These are phyloP conservation scores for Colossoma macropomum DNA, from an alignment of 2,113 vertebrate species.

Conservation along the genomic window DNA sequence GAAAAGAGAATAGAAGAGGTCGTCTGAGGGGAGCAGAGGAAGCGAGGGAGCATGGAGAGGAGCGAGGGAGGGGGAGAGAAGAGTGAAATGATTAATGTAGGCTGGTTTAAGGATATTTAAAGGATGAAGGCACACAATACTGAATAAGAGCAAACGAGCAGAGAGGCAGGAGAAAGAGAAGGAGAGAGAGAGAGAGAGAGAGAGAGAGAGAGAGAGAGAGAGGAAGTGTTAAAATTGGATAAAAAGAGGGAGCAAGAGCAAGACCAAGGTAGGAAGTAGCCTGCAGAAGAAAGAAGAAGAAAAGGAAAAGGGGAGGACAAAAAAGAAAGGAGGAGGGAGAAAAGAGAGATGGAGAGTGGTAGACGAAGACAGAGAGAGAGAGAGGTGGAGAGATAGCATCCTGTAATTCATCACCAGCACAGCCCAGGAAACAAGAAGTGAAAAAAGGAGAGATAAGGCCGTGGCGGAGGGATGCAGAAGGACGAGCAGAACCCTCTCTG, in stretches of 20 bases:
- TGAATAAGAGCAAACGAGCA: background rate
- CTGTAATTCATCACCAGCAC: conserved; percentile 36
- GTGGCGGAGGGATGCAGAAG: background rate
- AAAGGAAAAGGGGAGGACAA: background rate
- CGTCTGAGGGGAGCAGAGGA: conserved; percentile 41
- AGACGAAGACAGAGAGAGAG: background rate
- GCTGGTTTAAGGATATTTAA: conserved; percentile 53
- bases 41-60: conserved; percentile 50
- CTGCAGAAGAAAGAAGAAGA: background rate
- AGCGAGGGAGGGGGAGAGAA: conserved; percentile 14
- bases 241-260: conserved; percentile 5
- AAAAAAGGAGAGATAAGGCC: conserved; percentile 17
- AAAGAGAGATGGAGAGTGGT: background rate
- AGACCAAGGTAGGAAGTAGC: background rate
- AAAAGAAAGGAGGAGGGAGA: no score
- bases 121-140: conserved; percentile 50
- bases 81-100: conserved; percentile 53
- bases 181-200: background rate
- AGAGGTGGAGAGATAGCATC: background rate
- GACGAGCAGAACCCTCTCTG: background rate
- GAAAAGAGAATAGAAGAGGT: conserved; percentile 22
- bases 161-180: background rate
- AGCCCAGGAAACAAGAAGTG: conserved; percentile 27
- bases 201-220: background rate
- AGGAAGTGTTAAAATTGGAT: no score